Percentiles rank a stretch among this genome's conserved stretches.
phyloP scores from a whole-genome alignment of 2,888 invertebrate genomes.

The Tryphoninae sp. region DNA sequence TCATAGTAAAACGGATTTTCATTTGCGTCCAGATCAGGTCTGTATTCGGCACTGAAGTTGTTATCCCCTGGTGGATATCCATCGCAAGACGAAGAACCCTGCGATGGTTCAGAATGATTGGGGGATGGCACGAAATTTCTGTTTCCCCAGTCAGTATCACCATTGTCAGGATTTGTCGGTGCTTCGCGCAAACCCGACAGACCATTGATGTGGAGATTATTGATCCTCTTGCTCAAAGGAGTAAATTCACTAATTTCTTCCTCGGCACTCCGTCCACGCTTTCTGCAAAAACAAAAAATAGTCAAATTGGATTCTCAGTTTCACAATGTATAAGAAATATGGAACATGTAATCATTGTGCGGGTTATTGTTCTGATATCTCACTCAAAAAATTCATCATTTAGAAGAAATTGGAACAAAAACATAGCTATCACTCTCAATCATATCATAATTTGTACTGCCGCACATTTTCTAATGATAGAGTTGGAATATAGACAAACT shows the following conservation, averaged over 20 bases:
- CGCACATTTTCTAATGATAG: too few relatives aligned
- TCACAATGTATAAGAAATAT: neutral
- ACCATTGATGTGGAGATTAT: conserved; percentile 91
- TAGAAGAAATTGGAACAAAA: too few relatives aligned
- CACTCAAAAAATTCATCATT: too few relatives aligned
- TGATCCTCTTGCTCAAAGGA: conserved; percentile 94
- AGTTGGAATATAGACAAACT: too few relatives aligned
- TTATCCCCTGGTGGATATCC: conserved; percentile 77
- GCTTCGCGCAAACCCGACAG: conserved; percentile 75
- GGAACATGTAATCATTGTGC: neutral
- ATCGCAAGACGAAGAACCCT: conserved; percentile 76
- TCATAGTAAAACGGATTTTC: conserved; percentile 94
- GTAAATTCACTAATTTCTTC: conserved; percentile 92
- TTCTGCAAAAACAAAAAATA: conserved; percentile 82
- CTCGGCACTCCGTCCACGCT: conserved; percentile 86
- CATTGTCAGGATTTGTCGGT: conserved; percentile 67
- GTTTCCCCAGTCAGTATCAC: conserved; percentile 75
- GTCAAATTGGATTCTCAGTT: neutral
- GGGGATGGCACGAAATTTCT: conserved; percentile 76
- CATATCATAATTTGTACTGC: too few relatives aligned
- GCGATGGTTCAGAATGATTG: conserved; percentile 77
- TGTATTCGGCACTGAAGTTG: conserved; percentile 82
- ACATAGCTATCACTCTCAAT: too few relatives aligned
- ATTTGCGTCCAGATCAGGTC: conserved; percentile 88
- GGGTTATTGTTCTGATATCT: too few relatives aligned